phyloP scores from a whole-genome alignment of 53 echinoderm and acorn worm species.

The Patiria pectinifera region DNA sequence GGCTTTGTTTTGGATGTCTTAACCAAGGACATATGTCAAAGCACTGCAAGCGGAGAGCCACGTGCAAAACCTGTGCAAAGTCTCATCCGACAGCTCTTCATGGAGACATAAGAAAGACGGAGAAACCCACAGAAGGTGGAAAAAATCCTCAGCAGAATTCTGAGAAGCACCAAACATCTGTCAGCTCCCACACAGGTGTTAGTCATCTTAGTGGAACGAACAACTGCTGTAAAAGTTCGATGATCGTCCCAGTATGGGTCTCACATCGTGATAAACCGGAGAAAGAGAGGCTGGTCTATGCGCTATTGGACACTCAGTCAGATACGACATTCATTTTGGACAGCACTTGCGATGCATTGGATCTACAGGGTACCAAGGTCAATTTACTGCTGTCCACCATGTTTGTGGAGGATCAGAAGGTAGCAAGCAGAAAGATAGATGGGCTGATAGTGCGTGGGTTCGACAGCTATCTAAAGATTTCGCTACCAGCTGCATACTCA shows the following conservation, averaged over 20 bases:
- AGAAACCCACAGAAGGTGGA: background rate
- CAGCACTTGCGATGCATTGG: background rate
- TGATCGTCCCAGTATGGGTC: conserved; percentile 54
- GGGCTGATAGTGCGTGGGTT: conserved; percentile 34
- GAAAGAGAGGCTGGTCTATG: conserved; percentile 43
- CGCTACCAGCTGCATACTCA: conserved; percentile 45
- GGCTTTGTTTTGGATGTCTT: conserved; percentile 67
- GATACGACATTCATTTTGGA: conserved; percentile 57
- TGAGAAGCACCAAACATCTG: background rate
- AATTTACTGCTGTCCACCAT: conserved; percentile 44
- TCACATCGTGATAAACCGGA: conserved; percentile 41
- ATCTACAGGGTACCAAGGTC: conserved; percentile 24
- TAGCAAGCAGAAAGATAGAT: conserved; percentile 14
- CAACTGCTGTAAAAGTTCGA: conserved; percentile 47
- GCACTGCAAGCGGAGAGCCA: conserved; percentile 28
- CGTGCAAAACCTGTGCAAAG: conserved; percentile 44
- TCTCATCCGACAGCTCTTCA: conserved; percentile 56
- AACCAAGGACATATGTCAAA: conserved; percentile 51
- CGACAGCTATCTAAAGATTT: conserved; percentile 22
- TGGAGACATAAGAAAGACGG: conserved; percentile 25
- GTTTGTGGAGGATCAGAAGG: conserved; percentile 33
- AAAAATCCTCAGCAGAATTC: background rate
- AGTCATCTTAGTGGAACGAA: conserved; percentile 1
- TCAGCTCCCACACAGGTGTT: conserved; percentile 15
- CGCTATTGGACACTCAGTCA: conserved; percentile 58